These are phyloP conservation scores for Sabatieria punctata DNA, from an alignment of 2,888 invertebrate species.

Conservation along the genomic window DNA sequence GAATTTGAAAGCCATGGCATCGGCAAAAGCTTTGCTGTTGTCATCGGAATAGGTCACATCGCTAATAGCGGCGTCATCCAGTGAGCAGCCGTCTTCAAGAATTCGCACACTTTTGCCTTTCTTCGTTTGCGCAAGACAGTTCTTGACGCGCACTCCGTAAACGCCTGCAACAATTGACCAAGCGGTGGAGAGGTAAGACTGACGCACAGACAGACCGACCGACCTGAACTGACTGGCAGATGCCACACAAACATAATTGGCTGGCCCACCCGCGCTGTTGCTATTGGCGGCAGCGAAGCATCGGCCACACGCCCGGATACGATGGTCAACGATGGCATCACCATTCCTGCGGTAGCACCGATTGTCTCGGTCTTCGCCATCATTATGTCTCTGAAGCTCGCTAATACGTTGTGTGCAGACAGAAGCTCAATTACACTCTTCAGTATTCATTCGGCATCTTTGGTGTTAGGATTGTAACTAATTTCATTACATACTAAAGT, in stretches of 20 bases:
- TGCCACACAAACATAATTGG: conserved; percentile 16
- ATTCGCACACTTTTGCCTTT: conserved; percentile 14
- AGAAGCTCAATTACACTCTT: too few relatives aligned
- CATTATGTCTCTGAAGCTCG: too few relatives aligned
- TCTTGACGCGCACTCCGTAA: conserved; percentile 15
- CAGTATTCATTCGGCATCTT: too few relatives aligned
- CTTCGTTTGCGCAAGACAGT: conserved; percentile 15
- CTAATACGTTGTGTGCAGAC: too few relatives aligned
- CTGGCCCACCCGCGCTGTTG: conserved; percentile 14
- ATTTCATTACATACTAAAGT: too few relatives aligned
- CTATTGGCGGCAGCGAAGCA: background rate
- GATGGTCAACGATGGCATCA: conserved; percentile 11
- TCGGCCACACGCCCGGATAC: conserved; percentile 13
- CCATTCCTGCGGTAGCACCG: conserved; percentile 11
- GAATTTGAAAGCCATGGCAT: conserved; percentile 17
- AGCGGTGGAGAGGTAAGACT: background rate
- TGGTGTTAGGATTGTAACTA: too few relatives aligned
- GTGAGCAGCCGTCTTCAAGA: conserved; percentile 15
- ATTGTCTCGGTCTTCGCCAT: conserved; percentile 13
- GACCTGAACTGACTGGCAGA: conserved; percentile 12
- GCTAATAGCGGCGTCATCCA: conserved; percentile 12
- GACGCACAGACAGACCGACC: too few relatives aligned
- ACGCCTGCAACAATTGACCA: conserved; percentile 9
- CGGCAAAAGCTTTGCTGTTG: conserved; percentile 13
- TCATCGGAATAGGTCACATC: conserved; percentile 14